Evolutionary conservation across 2,888 invertebrate species (phyloP), one percentile per base, ranked within the genome.

Genomic region (Ornithoptera alexandrae): DNA sequence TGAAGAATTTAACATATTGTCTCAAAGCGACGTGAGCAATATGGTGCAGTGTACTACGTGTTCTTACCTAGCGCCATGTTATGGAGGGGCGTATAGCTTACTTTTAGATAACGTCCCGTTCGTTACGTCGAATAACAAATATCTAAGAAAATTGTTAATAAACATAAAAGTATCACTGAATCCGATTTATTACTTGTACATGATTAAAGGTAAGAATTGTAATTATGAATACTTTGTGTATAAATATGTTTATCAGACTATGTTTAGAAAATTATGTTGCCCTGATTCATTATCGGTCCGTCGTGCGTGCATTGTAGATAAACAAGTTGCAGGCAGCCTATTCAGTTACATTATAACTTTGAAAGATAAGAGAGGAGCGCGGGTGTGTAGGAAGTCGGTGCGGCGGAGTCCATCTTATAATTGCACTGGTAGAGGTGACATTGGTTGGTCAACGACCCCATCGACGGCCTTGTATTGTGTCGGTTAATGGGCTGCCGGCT

Each of bases 351-450:
- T 68, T 70, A 65, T 67, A 62, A 66, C 46, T 62, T 65, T 62
- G 58, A 69, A 61, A 73, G 73, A 73, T 76, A 76, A 73, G 77
- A 65, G 75, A 65, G 69, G 74, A 70, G 64, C 58, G 73, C 69
- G 67, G 72, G 73, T 69, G 76, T 50, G 72, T 62, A 69, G 75
- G 68, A 75, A 72, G 76, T 74, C 50, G 72, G 75, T 74, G 76
- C 76, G 74, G 75, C 74, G 73, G 75, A 75, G 73, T 78, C 82
- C 81, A 69, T 73, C 75, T 74, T 85, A 84, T 83, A 77, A 81
- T 76, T 83, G 81, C 82, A 84, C 76, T 79, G 79, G 81, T 85
- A 86, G 78, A 90, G 90, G 89, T 90, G 90, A 90, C 90, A 85
- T 90, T 90, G 88, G 73, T 77, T 82, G 88, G 87, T 80, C 87